Evolutionary conservation across 2,888 invertebrate genomes (phyloP).

Genomic region (Synergus laeviventris): DNA sequence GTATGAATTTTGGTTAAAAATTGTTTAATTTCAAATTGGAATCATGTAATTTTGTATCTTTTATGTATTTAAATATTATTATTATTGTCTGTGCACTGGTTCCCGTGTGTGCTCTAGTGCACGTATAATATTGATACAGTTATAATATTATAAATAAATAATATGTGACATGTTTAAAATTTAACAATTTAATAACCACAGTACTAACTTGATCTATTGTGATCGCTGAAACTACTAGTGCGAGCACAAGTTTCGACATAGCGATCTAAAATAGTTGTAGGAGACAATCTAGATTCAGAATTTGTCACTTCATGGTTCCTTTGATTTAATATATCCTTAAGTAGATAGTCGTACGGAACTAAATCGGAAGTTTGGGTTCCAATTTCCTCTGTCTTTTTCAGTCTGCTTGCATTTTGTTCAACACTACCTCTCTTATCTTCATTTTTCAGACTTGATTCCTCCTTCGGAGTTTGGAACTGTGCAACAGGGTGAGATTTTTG

Average conservation of each 20-base stretch:
- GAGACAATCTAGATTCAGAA: constrained; percentile 71
- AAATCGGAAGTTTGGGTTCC: constrained; percentile 84
- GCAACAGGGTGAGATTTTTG: constrained; percentile 18
- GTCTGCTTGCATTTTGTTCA: constrained; percentile 33
- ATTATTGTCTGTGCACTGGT: too few relatives aligned
- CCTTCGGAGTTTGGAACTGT: background rate
- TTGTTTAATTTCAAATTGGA: too few relatives aligned
- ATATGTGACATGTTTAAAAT: constrained; percentile 42
- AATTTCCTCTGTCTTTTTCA: constrained; percentile 59
- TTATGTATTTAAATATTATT: too few relatives aligned
- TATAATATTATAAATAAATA: background rate
- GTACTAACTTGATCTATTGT: constrained; percentile 37
- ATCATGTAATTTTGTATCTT: too few relatives aligned
- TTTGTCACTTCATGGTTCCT: constrained; percentile 52
- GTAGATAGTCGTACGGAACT: constrained; percentile 86
- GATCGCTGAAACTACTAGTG: constrained; percentile 58
- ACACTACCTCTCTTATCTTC: constrained; percentile 22
- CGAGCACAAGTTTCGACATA: constrained; percentile 76
- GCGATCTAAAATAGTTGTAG: constrained; percentile 81
- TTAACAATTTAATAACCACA: constrained; percentile 34
- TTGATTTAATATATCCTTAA: constrained; percentile 80
- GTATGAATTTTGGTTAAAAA: too few relatives aligned
- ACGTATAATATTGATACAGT: too few relatives aligned
- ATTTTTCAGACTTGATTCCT: constrained; percentile 18
- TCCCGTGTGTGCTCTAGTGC: too few relatives aligned